Evolutionary conservation across 2,797 vertebrate species (phyloP), one percentile per base, ranked within the genome.

Genomic region (Moxostoma hubbsi): DNA sequence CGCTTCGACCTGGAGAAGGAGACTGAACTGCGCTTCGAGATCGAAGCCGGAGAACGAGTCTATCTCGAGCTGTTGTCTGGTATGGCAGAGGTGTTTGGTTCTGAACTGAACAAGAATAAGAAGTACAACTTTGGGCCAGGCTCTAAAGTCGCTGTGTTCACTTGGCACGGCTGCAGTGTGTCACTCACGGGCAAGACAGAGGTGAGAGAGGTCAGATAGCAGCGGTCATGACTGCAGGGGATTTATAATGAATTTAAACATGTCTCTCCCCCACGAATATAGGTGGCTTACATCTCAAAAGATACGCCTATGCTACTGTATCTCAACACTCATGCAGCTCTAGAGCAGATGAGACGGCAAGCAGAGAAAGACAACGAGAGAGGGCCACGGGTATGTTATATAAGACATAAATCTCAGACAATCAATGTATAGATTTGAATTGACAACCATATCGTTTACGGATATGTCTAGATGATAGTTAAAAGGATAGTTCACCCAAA

Each of bases 91-190:
- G 95, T 98, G 64, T 99, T 98, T 49, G 97, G 97, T 47, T 98
- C 97, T 0, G 98, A 99, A 85, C 92, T 99, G 59, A 99, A 98
- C 81, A 95, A 96, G 65, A 99, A 98, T 90, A 99, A 98, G 90
- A 98, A 96, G 83, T 99, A 98, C 89, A 93, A 91, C 0, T 99
- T 99, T 65, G 97, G 97, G 5, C 93, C 96, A 0, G 97, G 98
- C 0, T 95, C 97, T 61, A 98, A 98, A 87, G 97, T 97, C 13
- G 97, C 98, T 0, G 97, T 99, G 59, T 99, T 99, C 88, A 99
- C 98, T 12, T 99, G 98, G 98, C 98, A 99, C 50, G 96, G 98
- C 81, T 99, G 98, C 87, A 94, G 94, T 11, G 90, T 99, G 13
- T 96, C 95, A 77, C 93, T 99, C 49, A 96, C 93, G 1, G 98